Evolutionary conservation across 2,797 vertebrate genomes (phyloP).

Genomic region (Pygocentrus nattereri): DNA sequence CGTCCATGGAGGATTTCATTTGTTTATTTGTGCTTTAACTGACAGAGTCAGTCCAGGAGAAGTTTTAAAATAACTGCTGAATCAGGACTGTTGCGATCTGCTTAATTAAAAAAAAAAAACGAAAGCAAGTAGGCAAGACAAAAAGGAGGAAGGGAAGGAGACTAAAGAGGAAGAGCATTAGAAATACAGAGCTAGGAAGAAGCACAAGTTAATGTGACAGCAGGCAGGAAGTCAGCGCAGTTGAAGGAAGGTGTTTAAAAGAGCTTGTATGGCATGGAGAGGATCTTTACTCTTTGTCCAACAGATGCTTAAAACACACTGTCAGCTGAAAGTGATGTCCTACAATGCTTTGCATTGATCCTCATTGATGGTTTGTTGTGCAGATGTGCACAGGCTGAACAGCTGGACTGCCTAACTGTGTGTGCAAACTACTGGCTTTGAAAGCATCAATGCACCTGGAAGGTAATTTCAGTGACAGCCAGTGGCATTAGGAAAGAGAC

Average conservation of each 20-base stretch:
- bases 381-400: background rate
- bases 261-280: too few relatives aligned
- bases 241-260: too few relatives aligned
- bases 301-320: too few relatives aligned
- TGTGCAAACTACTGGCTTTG: too few relatives aligned
- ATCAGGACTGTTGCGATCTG: constrained; percentile 36
- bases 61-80: constrained; percentile 35
- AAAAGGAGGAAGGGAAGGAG: background rate
- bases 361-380: background rate
- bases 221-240: too few relatives aligned
- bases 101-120: background rate
- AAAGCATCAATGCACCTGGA: too few relatives aligned
- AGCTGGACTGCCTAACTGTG: too few relatives aligned
- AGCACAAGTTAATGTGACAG: too few relatives aligned
- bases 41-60: constrained; percentile 25
- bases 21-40: constrained; percentile 40
- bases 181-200: too few relatives aligned
- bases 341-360: background rate
- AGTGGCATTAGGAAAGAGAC: too few relatives aligned
- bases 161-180: background rate
- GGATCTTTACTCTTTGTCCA: too few relatives aligned
- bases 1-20: constrained; percentile 40
- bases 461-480: too few relatives aligned
- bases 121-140: background rate
- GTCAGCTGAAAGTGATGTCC: background rate